Conservation (phyloP, 2,888 invertebrate genomes). For the Lycaena phlaeas region DNA sequence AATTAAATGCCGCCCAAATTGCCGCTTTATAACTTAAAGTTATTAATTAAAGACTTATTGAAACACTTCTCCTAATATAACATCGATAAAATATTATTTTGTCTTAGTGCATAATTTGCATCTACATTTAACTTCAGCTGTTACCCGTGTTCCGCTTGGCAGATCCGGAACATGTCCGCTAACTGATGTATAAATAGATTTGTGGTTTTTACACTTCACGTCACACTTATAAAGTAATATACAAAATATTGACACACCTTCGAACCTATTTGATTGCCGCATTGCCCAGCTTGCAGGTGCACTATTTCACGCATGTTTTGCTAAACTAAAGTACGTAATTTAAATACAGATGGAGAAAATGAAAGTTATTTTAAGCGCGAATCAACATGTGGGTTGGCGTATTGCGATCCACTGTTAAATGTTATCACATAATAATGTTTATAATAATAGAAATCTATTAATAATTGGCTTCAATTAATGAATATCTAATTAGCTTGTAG, state of each 20-base stretch:
- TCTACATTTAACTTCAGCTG: neutral
- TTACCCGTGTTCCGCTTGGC: neutral
- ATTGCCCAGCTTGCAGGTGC: constrained; percentile 91
- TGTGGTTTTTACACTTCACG: constrained; percentile 19
- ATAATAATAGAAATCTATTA: neutral
- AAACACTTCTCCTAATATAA: too few relatives aligned
- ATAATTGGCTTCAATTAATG: neutral
- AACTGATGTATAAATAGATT: constrained; percentile 25
- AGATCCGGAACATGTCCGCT: constrained; percentile 18
- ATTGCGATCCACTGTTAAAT: constrained; percentile 8
- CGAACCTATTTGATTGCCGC: constrained; percentile 93
- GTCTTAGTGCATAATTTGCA: constrained; percentile 1
- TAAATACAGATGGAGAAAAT: constrained; percentile 24
- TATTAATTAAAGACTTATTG: too few relatives aligned
- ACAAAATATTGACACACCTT: constrained; percentile 73
- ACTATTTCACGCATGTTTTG: constrained; percentile 90
- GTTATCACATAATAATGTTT: constrained; percentile 3
- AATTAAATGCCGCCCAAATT: too few relatives aligned
- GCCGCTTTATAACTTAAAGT: too few relatives aligned
- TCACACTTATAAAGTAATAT: constrained; percentile 15
- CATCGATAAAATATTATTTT: too few relatives aligned
- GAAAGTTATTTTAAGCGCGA: constrained; percentile 27
- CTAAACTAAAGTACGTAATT: constrained; percentile 26
- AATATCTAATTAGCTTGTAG: too few relatives aligned
- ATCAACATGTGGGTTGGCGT: constrained; percentile 23